A percentile compares a stretch with the other conserved stretches of the same genome.
These are phyloP conservation scores for Trissolcus japonicus DNA, from an alignment of 2,888 invertebrate species.

Conservation along the genomic window DNA sequence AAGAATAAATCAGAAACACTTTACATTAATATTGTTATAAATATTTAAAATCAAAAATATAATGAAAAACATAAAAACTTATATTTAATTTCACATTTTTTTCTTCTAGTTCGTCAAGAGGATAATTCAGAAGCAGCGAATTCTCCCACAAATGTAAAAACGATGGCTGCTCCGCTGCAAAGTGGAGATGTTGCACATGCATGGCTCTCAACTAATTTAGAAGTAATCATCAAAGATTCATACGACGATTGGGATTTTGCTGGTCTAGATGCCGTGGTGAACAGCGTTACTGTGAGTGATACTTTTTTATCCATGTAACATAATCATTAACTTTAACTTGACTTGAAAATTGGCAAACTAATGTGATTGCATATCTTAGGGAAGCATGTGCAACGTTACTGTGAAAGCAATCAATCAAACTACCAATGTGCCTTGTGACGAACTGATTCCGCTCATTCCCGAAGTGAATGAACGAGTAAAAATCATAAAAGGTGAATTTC, in stretches of 20 bases:
- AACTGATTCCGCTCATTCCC: neutral
- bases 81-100: too few relatives aligned
- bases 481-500: constrained; percentile 4
- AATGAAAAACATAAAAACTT: too few relatives aligned
- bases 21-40: too few relatives aligned
- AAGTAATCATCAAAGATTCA: constrained; percentile 87
- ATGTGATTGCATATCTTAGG: neutral
- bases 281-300: constrained; percentile 83
- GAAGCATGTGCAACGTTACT: neutral
- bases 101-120: too few relatives aligned
- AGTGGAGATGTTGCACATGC: neutral
- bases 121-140: too few relatives aligned
- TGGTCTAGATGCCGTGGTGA: constrained; percentile 91
- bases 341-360: neutral
- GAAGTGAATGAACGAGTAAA: neutral
- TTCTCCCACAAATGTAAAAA: too few relatives aligned
- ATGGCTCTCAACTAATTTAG: constrained; percentile 77
- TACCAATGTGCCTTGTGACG: neutral
- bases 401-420: neutral
- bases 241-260: constrained; percentile 88
- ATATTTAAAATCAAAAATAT: too few relatives aligned
- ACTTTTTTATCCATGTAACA: neutral
- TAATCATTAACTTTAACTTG: neutral
- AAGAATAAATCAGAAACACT: too few relatives aligned
- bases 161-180: too few relatives aligned